Conservation (phyloP, 1,140 invertebrate genomes). For the Micrasema longulum region DNA sequence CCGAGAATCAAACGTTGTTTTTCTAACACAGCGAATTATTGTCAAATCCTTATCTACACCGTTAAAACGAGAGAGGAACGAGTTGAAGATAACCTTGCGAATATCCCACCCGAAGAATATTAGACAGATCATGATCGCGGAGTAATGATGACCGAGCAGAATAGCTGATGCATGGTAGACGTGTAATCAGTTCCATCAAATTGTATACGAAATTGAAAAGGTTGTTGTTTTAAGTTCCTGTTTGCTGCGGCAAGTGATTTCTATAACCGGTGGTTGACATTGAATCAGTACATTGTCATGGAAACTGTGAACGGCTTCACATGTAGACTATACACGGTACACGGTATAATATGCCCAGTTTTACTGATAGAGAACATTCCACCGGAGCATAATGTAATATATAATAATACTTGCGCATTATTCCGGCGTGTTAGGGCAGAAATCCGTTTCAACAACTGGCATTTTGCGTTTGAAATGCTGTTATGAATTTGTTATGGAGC, state of each 20-base stretch:
- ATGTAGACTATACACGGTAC: not conserved
- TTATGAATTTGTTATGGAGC: too few species aligned
- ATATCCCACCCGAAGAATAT: slow-evolving; percentile 9
- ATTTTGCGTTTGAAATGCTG: too few species aligned
- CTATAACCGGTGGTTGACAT: slow-evolving; percentile 34
- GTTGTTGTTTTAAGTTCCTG: slow-evolving; percentile 32
- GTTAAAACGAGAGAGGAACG: too few species aligned
- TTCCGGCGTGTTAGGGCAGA: slow-evolving; percentile 1
- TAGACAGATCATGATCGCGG: too few species aligned
- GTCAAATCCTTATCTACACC: too few species aligned
- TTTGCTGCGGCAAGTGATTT: slow-evolving; percentile 23
- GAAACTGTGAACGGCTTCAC: slow-evolving; percentile 4
- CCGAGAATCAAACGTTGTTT: too few species aligned
- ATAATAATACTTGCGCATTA: not conserved
- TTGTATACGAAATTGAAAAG: slow-evolving; percentile 18
- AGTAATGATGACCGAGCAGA: too few species aligned
- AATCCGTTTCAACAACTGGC: not conserved
- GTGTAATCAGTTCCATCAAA: slow-evolving; percentile 28
- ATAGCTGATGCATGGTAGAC: slow-evolving; percentile 7
- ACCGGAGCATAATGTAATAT: too few species aligned
- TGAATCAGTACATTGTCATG: slow-evolving; percentile 34
- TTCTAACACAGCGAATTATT: too few species aligned
- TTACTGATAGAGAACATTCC: not conserved
- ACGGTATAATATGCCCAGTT: slow-evolving; percentile 3
- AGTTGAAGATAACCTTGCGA: not conserved